Evolutionary conservation across 2,888 invertebrate genomes (phyloP).

Genomic region (Agrotis puta): DNA sequence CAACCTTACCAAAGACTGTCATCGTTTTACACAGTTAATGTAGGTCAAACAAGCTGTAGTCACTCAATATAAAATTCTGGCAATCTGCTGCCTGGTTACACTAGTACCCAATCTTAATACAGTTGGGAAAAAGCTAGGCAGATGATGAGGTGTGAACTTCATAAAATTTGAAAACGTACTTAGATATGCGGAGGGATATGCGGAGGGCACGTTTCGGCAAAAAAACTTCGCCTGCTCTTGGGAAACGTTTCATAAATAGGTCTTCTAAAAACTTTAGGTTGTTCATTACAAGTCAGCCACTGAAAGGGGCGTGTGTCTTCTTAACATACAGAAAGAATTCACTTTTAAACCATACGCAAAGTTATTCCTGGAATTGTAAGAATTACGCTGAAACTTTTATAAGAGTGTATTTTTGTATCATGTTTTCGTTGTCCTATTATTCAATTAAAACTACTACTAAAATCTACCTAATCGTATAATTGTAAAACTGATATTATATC

Average conservation of each 20-base stretch:
- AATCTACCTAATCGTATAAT: conserved; percentile 31
- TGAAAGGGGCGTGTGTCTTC: conserved; percentile 10
- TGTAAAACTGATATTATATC: conserved; percentile 34
- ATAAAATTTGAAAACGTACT: conserved; percentile 40
- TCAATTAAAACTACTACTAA: conserved; percentile 16
- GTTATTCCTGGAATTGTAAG: conserved; percentile 1
- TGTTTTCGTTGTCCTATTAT: not conserved
- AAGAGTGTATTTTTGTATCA: not conserved
- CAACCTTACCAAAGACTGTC: not conserved
- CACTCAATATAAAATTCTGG: no score
- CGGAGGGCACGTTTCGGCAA: conserved; percentile 21
- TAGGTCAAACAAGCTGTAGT: not conserved
- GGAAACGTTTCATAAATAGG: conserved; percentile 38
- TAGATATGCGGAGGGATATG: conserved; percentile 19
- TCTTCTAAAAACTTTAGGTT: conserved; percentile 40
- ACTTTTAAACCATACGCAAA: not conserved
- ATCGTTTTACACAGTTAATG: not conserved
- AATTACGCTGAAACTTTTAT: not conserved
- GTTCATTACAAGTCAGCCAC: conserved; percentile 28
- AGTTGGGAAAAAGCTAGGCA: not conserved
- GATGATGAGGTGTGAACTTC: conserved; percentile 13
- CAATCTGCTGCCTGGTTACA: not conserved
- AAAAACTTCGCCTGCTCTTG: conserved; percentile 14
- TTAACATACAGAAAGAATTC: conserved; percentile 12
- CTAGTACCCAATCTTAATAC: not conserved